Conservation (phyloP, 2,888 invertebrate genomes). For the Cordylochernes scorpioides region DNA sequence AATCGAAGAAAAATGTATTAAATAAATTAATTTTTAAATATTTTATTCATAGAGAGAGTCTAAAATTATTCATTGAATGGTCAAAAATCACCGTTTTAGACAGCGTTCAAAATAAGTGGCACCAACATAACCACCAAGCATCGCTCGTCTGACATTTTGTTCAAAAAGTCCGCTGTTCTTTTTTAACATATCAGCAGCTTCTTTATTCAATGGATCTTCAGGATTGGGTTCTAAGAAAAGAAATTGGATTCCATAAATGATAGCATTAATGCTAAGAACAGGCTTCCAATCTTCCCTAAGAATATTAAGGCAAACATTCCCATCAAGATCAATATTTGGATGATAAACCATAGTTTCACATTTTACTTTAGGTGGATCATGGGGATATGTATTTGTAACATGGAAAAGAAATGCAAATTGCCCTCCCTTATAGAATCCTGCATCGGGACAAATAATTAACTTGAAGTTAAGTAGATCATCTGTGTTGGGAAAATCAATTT, state of each 20-base stretch:
- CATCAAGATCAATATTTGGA: constrained; percentile 91
- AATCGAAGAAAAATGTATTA: too few relatives aligned
- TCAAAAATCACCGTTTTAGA: constrained; percentile 58
- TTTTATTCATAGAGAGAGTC: too few relatives aligned
- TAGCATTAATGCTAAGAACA: constrained; percentile 81
- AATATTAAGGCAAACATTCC: constrained; percentile 90
- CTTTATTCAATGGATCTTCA: constrained; percentile 89
- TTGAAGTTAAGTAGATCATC: constrained; percentile 88
- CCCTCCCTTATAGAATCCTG: constrained; percentile 39
- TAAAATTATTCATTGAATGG: too few relatives aligned
- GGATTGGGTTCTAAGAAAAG: constrained; percentile 69
- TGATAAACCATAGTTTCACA: constrained; percentile 85
- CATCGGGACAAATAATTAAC: constrained; percentile 80
- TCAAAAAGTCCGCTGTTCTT: constrained; percentile 75
- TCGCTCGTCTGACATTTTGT: constrained; percentile 40
- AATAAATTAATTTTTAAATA: too few relatives aligned
- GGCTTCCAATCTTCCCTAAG: constrained; percentile 78
- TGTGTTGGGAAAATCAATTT: constrained; percentile 77
- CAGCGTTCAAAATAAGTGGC: constrained; percentile 81
- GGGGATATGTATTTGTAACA: constrained; percentile 93
- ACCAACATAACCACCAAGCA: constrained; percentile 67
- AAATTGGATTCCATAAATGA: constrained; percentile 88
- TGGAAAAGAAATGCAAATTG: constrained; percentile 86
- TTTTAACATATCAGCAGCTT: constrained; percentile 84
- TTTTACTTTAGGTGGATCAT: constrained; percentile 93